Percentiles rank a stretch among this genome's conserved stretches.
phyloP scores from a whole-genome alignment of 2,113 vertebrate species.

The Myiagra hebetior region DNA sequence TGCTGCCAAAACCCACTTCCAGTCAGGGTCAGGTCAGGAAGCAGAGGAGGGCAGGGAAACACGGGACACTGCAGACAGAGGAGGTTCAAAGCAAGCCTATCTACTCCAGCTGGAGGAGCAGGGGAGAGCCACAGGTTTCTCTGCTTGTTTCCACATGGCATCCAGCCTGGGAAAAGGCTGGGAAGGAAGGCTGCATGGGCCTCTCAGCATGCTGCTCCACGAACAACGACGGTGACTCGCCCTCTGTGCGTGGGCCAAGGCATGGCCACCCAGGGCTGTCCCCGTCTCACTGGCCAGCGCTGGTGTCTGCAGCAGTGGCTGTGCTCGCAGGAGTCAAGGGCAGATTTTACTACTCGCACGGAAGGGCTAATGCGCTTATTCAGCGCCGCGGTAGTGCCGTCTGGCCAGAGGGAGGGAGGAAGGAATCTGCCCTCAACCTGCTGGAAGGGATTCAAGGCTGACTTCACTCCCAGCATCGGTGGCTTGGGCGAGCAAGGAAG shows the following conservation, averaged over 20 bases:
- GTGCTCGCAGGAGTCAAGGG: neutral
- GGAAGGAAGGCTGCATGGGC: neutral
- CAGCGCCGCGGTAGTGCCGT: neutral
- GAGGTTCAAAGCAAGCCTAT: neutral
- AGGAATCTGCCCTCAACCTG: constrained; percentile 49
- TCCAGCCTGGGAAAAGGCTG: fast-evolving
- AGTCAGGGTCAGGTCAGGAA: neutral
- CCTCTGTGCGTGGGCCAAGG: neutral
- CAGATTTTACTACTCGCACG: neutral
- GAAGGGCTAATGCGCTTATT: constrained; percentile 27
- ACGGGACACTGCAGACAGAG: neutral
- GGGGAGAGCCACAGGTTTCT: neutral
- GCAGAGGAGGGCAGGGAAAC: neutral
- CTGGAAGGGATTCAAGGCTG: constrained; percentile 32
- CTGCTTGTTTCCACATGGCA: fast-evolving
- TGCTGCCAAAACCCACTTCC: neutral
- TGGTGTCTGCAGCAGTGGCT: fast-evolving
- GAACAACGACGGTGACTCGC: neutral
- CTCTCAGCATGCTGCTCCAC: fast-evolving
- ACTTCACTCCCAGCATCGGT: neutral
- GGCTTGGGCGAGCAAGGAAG: fast-evolving
- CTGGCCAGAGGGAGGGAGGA: constrained; percentile 32
- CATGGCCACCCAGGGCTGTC: neutral
- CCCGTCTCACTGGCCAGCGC: fast-evolving
- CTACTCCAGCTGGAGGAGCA: fast-evolving